phyloP scores from a whole-genome alignment of 2,113 vertebrate species.

The Thalassoma bifasciatum region DNA sequence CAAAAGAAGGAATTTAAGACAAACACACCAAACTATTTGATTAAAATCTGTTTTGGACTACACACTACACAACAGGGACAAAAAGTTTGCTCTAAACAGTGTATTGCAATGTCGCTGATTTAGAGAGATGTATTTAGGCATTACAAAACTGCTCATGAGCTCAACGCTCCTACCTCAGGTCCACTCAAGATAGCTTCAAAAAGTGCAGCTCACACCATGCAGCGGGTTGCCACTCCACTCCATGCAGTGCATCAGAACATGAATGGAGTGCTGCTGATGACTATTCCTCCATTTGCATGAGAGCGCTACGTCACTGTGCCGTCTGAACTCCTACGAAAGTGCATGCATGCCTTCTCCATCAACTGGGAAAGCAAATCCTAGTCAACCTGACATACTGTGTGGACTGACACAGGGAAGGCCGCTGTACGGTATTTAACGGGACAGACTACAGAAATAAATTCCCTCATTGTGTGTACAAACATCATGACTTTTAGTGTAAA shows the following conservation, averaged over 20 bases:
- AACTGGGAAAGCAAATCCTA: conserved; percentile 11
- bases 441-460: neutral
- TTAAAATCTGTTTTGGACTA: conserved; percentile 6
- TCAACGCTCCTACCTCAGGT: conserved; percentile 3
- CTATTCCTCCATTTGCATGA: conserved; percentile 13
- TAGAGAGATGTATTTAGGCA: neutral
- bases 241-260: conserved; percentile 58
- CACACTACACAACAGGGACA: conserved; percentile 2
- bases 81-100: neutral
- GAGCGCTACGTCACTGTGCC: neutral
- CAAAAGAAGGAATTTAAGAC: conserved; percentile 46
- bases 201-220: conserved; percentile 72
- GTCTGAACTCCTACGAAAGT: conserved; percentile 5
- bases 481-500: neutral
- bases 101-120: neutral
- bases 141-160: neutral
- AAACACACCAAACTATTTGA: conserved; percentile 10
- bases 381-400: conserved; percentile 21
- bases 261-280: conserved; percentile 20
- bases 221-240: conserved; percentile 52
- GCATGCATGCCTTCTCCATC: conserved; percentile 38
- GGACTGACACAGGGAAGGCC: conserved; percentile 15
- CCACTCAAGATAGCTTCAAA: conserved; percentile 17
- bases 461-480: neutral
- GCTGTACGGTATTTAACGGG: neutral